phyloP scores from a whole-genome alignment of 2,113 vertebrate genomes.

The Brachirus orientalis region DNA sequence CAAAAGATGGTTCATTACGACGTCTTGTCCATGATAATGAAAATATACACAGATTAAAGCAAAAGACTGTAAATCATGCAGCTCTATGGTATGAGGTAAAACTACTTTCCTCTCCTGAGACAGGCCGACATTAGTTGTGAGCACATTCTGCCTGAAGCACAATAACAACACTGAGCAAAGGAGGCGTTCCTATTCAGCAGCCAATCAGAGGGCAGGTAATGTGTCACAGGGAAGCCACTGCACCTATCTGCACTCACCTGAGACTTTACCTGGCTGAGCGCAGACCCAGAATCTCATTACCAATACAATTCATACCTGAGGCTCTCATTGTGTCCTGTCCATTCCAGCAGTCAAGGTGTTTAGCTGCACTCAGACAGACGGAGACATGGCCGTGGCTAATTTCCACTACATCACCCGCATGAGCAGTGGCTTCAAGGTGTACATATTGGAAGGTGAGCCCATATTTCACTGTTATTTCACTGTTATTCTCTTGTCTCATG shows the following conservation, averaged over 20 bases:
- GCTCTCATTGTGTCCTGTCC: constrained; percentile 54
- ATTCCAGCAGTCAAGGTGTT: constrained; percentile 51
- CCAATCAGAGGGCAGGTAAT: constrained; percentile 69
- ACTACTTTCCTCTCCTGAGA: constrained; percentile 34
- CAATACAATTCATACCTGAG: constrained; percentile 52
- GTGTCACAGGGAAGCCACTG: constrained; percentile 64
- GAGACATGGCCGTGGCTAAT: constrained; percentile 83
- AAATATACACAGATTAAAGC: too few relatives aligned
- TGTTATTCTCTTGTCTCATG: background rate
- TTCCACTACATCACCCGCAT: constrained; percentile 86
- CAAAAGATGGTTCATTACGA: too few relatives aligned
- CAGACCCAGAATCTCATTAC: constrained; percentile 70
- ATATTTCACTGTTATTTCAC: background rate
- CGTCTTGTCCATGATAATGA: too few relatives aligned
- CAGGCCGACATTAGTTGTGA: constrained; percentile 36
- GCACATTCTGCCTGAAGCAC: constrained; percentile 49
- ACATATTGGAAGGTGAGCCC: constrained; percentile 84
- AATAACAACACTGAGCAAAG: constrained; percentile 57
- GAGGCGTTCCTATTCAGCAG: constrained; percentile 54
- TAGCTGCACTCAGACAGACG: constrained; percentile 32
- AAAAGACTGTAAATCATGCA: constrained; percentile 2
- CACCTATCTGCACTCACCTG: constrained; percentile 66
- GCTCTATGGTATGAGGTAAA: constrained; percentile 33
- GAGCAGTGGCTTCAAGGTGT: constrained; percentile 87
- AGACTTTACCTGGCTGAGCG: constrained; percentile 69